phyloP scores from a whole-genome alignment of 2,113 vertebrate genomes.

The Brevimyrus niger region DNA sequence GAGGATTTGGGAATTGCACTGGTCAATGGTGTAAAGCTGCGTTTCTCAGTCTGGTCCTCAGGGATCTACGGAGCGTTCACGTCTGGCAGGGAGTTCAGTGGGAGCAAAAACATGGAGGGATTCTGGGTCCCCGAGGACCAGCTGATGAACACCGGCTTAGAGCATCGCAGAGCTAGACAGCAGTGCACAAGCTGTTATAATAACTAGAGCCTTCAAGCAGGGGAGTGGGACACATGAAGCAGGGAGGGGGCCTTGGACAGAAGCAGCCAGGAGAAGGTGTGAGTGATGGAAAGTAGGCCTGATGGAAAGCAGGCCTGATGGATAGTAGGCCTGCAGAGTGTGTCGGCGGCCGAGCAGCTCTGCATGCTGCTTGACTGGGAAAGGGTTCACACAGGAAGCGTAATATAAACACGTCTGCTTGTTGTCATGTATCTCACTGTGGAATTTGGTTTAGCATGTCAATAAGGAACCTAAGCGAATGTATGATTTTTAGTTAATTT shows the following conservation, averaged over 20 bases:
- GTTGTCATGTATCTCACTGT: neutral
- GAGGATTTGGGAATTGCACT: neutral
- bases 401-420: neutral
- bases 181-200: neutral
- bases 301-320: too few species aligned
- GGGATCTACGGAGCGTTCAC: neutral
- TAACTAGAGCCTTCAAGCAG: neutral
- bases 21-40: neutral
- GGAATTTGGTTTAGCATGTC: neutral
- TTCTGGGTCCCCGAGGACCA: neutral
- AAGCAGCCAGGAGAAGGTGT: neutral
- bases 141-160: neutral
- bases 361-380: neutral
- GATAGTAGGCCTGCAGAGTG: too few species aligned
- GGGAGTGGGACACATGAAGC: too few species aligned
- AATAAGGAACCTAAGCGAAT: neutral
- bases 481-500: neutral
- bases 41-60: neutral
- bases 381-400: neutral
- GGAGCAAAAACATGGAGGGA: too few species aligned
- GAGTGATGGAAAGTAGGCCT: too few species aligned
- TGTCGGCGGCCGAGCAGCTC: too few species aligned
- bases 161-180: neutral
- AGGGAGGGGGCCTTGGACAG: too few species aligned
- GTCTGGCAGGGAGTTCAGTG: neutral